Evolutionary conservation across 2,888 invertebrate species (phyloP).

Genomic region (Agrochola circellaris): DNA sequence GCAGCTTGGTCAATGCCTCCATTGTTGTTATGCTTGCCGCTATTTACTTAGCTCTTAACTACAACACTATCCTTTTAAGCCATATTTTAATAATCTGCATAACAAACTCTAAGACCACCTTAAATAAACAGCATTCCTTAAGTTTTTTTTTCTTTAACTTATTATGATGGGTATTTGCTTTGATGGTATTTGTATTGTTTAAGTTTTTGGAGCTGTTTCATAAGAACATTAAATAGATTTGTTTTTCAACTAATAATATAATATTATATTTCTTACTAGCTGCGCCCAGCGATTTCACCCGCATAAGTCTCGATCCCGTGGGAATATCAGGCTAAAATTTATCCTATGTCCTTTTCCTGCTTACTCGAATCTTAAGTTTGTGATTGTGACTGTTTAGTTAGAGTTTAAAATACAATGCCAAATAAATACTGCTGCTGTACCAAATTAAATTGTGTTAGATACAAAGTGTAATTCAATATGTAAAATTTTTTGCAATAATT

Average conservation of each 20-base stretch:
- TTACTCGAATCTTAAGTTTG: not conserved
- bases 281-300: too few species aligned
- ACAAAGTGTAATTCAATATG: not conserved
- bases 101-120: not conserved
- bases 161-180: not conserved
- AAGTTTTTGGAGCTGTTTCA: not conserved
- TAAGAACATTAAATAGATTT: not conserved
- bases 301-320: too few species aligned
- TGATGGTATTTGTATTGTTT: not conserved
- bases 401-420: not conserved
- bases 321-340: too few species aligned
- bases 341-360: not conserved
- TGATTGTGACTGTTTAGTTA: too few species aligned
- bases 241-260: not conserved
- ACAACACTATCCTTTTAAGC: slow-evolving; percentile 39
- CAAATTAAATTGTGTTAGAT: not conserved
- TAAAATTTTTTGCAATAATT: not conserved
- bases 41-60: slow-evolving; percentile 29
- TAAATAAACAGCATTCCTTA: slow-evolving; percentile 3
- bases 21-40: not conserved
- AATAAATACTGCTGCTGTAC: not conserved
- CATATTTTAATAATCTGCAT: slow-evolving; percentile 33
- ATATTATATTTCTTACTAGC: not conserved
- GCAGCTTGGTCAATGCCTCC: not conserved
- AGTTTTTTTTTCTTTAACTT: not conserved